Percentiles rank a stretch among this genome's conserved stretches.
phyloP scores from a whole-genome alignment of 2,113 vertebrate genomes.

The Buteo buteo region DNA sequence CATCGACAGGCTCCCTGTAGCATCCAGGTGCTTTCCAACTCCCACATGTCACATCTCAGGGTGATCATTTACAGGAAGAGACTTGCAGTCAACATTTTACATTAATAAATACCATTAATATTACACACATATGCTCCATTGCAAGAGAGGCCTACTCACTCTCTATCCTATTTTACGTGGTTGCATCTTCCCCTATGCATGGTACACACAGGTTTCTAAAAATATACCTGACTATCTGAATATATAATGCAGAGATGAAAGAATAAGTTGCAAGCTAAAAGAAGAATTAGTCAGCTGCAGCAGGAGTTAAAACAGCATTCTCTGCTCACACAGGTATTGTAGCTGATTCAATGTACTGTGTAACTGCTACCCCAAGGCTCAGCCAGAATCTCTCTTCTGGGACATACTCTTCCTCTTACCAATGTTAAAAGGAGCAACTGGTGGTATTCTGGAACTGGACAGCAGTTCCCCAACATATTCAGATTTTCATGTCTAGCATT shows the following conservation, averaged over 20 bases:
- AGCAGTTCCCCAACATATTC: not conserved
- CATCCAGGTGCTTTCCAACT: slow-evolving; percentile 31
- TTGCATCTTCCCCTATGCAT: not conserved
- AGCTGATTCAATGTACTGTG: not conserved
- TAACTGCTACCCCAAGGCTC: not conserved
- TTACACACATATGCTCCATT: not conserved
- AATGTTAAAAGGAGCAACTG: not conserved
- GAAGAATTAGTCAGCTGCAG: not conserved
- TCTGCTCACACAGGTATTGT: not conserved
- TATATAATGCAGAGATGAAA: not conserved
- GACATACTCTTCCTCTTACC: not conserved
- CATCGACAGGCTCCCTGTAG: not conserved
- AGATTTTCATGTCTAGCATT: not conserved
- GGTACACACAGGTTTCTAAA: not conserved
- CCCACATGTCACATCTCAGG: slow-evolving; percentile 1
- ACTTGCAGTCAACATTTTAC: not conserved
- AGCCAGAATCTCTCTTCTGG: not conserved
- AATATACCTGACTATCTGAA: not conserved
- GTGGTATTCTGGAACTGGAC: not conserved
- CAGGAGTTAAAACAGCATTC: not conserved
- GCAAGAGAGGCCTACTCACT: not conserved
- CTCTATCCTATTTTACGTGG: not conserved
- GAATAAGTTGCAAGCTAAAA: not conserved
- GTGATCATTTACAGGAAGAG: not conserved
- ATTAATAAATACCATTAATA: not conserved